These are phyloP conservation scores for Lasioglossum villosulum DNA, from an alignment of 2,888 invertebrate genomes.

Conservation along the genomic window DNA sequence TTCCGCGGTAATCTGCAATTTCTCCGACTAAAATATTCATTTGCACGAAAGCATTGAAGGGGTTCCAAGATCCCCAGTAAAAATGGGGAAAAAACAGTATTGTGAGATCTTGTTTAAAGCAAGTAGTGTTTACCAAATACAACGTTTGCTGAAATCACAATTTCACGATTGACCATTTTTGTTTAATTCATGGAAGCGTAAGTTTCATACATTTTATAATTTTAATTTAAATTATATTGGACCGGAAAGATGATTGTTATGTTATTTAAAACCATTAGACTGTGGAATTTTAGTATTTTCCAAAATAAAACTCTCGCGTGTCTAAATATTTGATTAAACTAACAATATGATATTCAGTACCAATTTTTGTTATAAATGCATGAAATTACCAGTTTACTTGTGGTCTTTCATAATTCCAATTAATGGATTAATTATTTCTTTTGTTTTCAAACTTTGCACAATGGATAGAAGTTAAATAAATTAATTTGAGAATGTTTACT, in stretches of 20 bases:
- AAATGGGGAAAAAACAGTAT: not conserved
- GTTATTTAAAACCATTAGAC: not conserved
- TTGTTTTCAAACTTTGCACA: not conserved
- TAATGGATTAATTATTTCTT: no score
- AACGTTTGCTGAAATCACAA: not conserved
- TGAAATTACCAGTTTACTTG: not conserved
- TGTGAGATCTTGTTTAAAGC: not conserved
- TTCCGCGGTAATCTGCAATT: not conserved
- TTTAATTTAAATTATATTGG: not conserved
- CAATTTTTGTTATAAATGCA: not conserved
- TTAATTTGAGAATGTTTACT: not conserved
- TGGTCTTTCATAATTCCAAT: not conserved
- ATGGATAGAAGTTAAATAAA: not conserved
- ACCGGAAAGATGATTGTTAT: not conserved
- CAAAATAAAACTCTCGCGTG: not conserved
- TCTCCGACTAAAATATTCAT: not conserved
- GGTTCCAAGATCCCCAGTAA: not conserved
- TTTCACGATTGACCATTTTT: not conserved
- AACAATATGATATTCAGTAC: not conserved
- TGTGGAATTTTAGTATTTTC: not conserved
- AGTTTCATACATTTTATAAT: not conserved
- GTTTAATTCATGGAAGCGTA: not conserved
- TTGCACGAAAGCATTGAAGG: not conserved
- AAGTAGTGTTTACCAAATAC: not conserved
- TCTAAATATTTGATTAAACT: not conserved